Conservation (phyloP, 2,797 vertebrate species). For the Diceros bicornis region DNA sequence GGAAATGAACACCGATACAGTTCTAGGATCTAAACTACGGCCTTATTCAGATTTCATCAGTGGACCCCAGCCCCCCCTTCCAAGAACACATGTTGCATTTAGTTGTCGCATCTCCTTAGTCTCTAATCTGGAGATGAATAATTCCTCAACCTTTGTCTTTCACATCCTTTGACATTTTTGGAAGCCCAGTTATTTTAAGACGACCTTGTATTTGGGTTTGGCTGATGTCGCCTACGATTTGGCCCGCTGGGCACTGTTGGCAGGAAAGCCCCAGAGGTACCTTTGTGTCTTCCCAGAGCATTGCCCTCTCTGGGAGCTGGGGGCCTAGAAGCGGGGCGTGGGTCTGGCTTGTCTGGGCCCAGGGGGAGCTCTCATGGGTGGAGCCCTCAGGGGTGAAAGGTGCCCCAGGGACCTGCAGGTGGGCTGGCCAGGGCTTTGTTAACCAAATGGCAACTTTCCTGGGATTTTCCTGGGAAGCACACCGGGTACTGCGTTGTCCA, state of each 20-base stretch:
- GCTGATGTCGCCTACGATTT: not conserved
- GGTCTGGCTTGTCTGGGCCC: not conserved
- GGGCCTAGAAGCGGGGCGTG: not conserved
- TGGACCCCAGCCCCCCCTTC: fast-evolving
- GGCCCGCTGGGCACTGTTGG: not conserved
- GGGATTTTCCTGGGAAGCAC: not conserved
- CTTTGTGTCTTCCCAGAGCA: not conserved
- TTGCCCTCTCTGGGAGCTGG: not conserved
- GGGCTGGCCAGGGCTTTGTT: not conserved
- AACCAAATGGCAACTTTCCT: not conserved
- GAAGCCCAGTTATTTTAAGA: conserved; percentile 3
- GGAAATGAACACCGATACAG: fast-evolving
- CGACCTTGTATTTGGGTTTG: not conserved
- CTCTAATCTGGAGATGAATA: not conserved
- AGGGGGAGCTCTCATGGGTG: not conserved
- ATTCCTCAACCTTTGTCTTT: not conserved
- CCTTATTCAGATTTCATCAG: fast-evolving
- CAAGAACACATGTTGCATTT: fast-evolving
- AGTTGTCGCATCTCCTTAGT: not conserved
- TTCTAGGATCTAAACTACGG: fast-evolving
- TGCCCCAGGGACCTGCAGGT: not conserved
- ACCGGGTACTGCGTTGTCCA: fast-evolving
- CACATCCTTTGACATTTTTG: not conserved
- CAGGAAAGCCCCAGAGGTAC: not conserved
- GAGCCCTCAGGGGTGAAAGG: not conserved